Evolutionary conservation across 2,888 invertebrate genomes (phyloP).

Genomic region (Aleiodes testaceus): DNA sequence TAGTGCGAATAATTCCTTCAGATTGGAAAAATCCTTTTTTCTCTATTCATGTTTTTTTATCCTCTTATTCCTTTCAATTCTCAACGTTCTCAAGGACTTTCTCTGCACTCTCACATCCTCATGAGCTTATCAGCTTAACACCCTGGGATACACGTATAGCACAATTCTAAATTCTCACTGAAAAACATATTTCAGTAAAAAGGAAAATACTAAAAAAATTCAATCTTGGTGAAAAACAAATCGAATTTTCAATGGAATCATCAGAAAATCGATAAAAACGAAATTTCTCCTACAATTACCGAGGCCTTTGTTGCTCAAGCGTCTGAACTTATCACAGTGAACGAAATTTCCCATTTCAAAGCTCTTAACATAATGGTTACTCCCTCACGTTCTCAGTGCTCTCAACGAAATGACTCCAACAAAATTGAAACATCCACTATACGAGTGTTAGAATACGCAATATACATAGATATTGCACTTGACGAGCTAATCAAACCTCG

Average conservation of each 20-base stretch:
- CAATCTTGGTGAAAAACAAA: too few relatives aligned
- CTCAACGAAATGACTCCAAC: slow-evolving; percentile 32
- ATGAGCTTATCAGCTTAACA: slow-evolving; percentile 37
- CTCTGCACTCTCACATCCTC: slow-evolving; percentile 28
- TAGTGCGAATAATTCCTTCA: too few relatives aligned
- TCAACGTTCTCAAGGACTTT: slow-evolving; percentile 23
- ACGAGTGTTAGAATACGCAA: slow-evolving; percentile 8
- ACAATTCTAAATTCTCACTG: neutral
- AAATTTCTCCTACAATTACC: too few relatives aligned
- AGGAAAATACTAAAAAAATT: too few relatives aligned
- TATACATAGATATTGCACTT: neutral
- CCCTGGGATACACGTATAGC: slow-evolving; percentile 9
- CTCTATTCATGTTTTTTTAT: neutral
- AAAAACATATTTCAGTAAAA: too few relatives aligned
- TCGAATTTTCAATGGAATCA: too few relatives aligned
- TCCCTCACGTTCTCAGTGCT: neutral
- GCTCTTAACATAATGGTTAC: slow-evolving; percentile 1
- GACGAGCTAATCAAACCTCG: slow-evolving; percentile 39
- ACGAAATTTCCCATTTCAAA: slow-evolving; percentile 2
- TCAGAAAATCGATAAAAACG: too few relatives aligned
- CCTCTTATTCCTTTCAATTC: neutral
- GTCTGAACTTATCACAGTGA: too few relatives aligned
- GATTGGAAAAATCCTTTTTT: neutral
- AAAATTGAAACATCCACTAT: slow-evolving; percentile 37
- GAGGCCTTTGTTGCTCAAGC: too few relatives aligned